These are phyloP conservation scores for Halcyon badia DNA, from an alignment of 2,797 vertebrate genomes.

Conservation along the genomic window DNA sequence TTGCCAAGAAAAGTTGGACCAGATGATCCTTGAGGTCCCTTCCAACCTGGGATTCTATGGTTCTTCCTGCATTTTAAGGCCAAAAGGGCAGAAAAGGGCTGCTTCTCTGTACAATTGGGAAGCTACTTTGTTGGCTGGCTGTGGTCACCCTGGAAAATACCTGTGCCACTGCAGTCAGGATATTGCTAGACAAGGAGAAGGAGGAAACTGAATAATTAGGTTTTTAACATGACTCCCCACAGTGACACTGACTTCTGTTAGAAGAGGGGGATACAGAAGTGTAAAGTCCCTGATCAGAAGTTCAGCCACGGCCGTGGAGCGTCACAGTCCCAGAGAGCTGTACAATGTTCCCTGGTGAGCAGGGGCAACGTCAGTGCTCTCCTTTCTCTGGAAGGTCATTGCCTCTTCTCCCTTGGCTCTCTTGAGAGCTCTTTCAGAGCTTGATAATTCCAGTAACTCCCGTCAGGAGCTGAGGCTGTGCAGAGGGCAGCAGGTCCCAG, in stretches of 20 bases:
- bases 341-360: background rate
- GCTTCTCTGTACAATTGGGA: background rate
- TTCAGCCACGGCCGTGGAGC: background rate
- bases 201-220: background rate
- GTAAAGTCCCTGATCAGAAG: background rate
- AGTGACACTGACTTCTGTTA: background rate
- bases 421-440: background rate
- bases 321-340: background rate
- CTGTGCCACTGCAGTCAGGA: background rate
- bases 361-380: background rate
- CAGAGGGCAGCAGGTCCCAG: background rate
- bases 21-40: no score
- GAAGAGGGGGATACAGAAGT: background rate
- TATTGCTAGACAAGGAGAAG: background rate
- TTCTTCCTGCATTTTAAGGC: no score
- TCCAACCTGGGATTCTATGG: no score
- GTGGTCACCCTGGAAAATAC: background rate
- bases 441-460: background rate
- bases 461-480: background rate
- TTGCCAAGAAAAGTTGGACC: no score
- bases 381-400: background rate
- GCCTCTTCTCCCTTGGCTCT: background rate
- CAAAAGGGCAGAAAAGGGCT: no score
- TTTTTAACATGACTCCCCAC: background rate
- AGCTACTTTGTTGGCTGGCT: background rate